Evolutionary conservation across 2,888 invertebrate genomes (phyloP).

Genomic region (Ferrisia virgata): DNA sequence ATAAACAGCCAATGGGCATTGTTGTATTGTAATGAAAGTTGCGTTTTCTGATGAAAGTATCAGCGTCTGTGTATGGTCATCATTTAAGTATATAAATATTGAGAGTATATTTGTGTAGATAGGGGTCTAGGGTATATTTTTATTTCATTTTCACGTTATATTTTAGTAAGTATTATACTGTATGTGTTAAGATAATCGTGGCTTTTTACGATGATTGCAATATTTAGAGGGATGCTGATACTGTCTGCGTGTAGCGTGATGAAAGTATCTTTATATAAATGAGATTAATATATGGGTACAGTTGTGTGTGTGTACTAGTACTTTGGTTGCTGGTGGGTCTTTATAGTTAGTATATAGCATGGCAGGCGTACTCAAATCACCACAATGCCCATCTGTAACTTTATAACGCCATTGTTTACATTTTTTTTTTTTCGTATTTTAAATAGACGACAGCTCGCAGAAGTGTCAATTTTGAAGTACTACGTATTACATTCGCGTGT

Average conservation of each 20-base stretch:
- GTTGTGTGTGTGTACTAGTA: too few relatives aligned
- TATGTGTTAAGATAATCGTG: neutral
- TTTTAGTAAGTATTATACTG: too few relatives aligned
- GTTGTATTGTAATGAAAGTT: neutral
- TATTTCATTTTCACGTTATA: neutral
- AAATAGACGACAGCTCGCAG: neutral
- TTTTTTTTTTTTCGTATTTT: neutral
- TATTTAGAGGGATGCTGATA: neutral
- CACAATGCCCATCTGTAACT: neutral
- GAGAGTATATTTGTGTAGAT: neutral
- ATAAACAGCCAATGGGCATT: neutral
- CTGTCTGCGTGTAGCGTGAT: neutral
- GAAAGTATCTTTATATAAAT: too few relatives aligned
- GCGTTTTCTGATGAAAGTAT: neutral
- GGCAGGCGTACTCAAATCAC: too few relatives aligned
- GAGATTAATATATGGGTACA: neutral
- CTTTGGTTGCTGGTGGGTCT: neutral
- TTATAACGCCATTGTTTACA: neutral
- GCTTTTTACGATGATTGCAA: constrained; percentile 8
- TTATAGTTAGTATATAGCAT: neutral
- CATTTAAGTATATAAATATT: neutral
- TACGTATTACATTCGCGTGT: too few relatives aligned
- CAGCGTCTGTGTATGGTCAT: neutral
- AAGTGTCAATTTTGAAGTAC: neutral
- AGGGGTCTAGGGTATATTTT: neutral